These are phyloP conservation scores for Bombus impatiens DNA, from an alignment of 1,140 invertebrate species.

Conservation along the genomic window DNA sequence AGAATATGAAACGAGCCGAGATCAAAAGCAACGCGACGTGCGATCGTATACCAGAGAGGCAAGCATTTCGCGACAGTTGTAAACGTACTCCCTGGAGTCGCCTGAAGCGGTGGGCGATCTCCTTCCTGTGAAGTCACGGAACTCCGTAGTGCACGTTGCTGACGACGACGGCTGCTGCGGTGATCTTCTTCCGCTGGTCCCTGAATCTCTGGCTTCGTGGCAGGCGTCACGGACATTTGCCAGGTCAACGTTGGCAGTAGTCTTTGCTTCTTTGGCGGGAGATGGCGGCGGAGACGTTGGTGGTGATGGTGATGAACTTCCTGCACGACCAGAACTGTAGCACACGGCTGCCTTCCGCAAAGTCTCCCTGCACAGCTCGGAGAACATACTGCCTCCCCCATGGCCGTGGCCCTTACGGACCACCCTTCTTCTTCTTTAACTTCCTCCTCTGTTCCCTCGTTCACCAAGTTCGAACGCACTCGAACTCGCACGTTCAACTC, in stretches of 20 bases:
- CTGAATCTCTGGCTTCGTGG: conserved; percentile 55
- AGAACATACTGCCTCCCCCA: conserved; percentile 84
- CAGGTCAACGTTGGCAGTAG: conserved; percentile 73
- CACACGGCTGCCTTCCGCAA: conserved; percentile 83
- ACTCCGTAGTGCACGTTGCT: conserved; percentile 57
- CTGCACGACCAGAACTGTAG: conserved; percentile 81
- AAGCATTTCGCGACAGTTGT: conserved; percentile 12
- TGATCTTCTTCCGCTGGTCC: conserved; percentile 52
- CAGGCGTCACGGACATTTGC: conserved; percentile 73
- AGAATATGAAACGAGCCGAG: neutral
- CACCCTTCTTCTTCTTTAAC: conserved; percentile 33
- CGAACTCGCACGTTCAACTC: neutral
- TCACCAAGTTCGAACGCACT: neutral
- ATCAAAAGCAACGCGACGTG: neutral
- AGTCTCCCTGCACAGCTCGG: conserved; percentile 85
- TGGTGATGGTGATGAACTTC: conserved; percentile 79
- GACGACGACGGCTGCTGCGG: conserved; percentile 38
- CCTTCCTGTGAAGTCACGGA: conserved; percentile 56
- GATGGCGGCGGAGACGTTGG: conserved; percentile 80
- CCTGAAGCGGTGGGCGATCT: conserved; percentile 51
- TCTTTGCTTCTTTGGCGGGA: conserved; percentile 79
- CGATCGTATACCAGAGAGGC: neutral
- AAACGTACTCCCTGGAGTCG: conserved; percentile 77
- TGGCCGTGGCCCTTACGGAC: conserved; percentile 78
- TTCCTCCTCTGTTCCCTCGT: conserved; percentile 31